Base-by-base conservation (phyloP, 2,797 vertebrate genomes). In the Sebastes iracundus region DNA sequence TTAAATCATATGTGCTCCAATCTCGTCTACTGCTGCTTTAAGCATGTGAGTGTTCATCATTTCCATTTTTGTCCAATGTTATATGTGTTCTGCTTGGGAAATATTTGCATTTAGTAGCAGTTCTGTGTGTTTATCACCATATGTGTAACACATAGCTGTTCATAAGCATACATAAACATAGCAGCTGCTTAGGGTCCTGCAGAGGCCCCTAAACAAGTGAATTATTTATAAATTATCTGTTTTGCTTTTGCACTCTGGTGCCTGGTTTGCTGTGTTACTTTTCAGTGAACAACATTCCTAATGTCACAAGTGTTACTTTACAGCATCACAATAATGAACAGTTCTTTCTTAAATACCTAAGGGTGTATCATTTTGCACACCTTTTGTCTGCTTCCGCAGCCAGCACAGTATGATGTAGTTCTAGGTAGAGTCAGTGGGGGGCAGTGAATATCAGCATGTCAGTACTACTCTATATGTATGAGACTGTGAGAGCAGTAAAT, bases 391-490 rank as follows among this genome's bases (percentile, higher is more conserved):
- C 65, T 68, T 38, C 28, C 23, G 68, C 62, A 35, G 59, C 32
- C 33, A 12, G 46, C 27, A 32, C 42, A 52, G 56, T 35, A 16
- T 52, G 77, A 65, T 84, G 88, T n/a, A 88, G 66, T 94, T 86
- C 79, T 20, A 1, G 5, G 12, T 70, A 53, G 46, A 80, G 70
- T 75, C 90, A 88, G 49, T 18, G 60, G 90, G 82, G 88, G 92
- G 91, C 90, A 91, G 88, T 87, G 82, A 88, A 64, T 32, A 78
- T 89, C 90, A 92, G 81, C 66, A 58, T 35, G 79, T 81, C 67
- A 27, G 49, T 12, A 1, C 38, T 14, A 9, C 77, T 58, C 35
- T 3, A 42, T 32, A 78, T 27, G 55, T 35, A n/a, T 52, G 53
- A 75, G 77, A 64, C 38, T 18, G 56, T 23, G 77, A 55, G 56